Base-by-base conservation (phyloP, 1,140 invertebrate genomes). In the Aphelinus atriplicis region DNA sequence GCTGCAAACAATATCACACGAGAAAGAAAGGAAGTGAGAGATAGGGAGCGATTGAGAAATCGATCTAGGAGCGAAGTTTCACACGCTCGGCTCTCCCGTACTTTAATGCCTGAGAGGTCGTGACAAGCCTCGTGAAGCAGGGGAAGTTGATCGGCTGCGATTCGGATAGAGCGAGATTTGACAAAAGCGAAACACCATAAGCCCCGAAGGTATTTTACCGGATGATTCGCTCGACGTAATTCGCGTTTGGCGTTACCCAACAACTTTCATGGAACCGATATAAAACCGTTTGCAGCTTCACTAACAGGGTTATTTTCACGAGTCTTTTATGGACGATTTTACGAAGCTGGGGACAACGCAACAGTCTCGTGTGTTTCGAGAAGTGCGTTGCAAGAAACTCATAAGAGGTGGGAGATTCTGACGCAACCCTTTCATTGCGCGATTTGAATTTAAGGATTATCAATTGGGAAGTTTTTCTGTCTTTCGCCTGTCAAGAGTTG, bases 41-140 rank as follows among this genome's bases (percentile, higher is more conserved):
- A 55, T 53, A 3, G 55, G n/a, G 3, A 47, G 26, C 7, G 61
- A 60, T 68, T 4, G 65, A 68, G 72, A 68, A 69, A 67, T 53
- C 48, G 57, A 73, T 60, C 64, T 5, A 3, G 46, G 3, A 53
- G 68, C 46, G 48, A 62, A 69, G 66, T 69, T 69, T 7, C 26
- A 26, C 26, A 26, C 26, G 26, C 26, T 26, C 26, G 26, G 26
- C 26, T 26, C 53, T 26, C 42, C 60, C 6, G 50, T 60, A 60
- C 45, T 73, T 67, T 73, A 67, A 73, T 66, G 43, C 64, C 64
- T 7, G 2, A 5, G 45, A 47, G 10, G 26, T 67, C 57, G 64
- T 67, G 71, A 73, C 56, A 57, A 73, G 71, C 64, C 50, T 73
- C n/a, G 42, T 50, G 51, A 73, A 61, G 53, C 58, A 45, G 55